Base-by-base conservation (phyloP, 2,113 vertebrate genomes). In the Pseudopodoces humilis region DNA sequence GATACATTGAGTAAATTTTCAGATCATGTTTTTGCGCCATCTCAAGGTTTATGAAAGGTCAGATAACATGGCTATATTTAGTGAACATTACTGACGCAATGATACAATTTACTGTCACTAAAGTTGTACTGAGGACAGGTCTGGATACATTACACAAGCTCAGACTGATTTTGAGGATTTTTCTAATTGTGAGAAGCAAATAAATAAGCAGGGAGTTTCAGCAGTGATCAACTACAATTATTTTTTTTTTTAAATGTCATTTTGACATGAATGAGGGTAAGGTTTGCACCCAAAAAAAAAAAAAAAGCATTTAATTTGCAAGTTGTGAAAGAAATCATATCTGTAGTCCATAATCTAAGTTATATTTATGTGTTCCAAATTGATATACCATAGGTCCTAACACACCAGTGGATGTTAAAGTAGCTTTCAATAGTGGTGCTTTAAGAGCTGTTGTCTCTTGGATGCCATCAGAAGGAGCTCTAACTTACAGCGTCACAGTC, bases 381-480 rank as follows among this genome's bases (percentile, higher is more conserved):
- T 93, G 68, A 71, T 80, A 18, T 6, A 7, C 69, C 7, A 0
- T 58, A 98, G 98, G 98, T 94, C 98, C 98, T 59, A 69, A 20
- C 5, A 58, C 96, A 43, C 98, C 98, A n/a, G 93, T 7, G 52
- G 94, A 97, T 83, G 76, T 98, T 52, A 96, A 96, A 87, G 97
- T 98, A 24, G 75, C 90, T 91, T 96, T 97, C 58, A 81, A 91
- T 7, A 92, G 96, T 7, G 97, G 90, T 21, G 69, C 98, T 58
- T 92, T 97, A 55, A 97, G 95, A 60, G 95, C 98, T 2, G 22
- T 55, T 27, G 96, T 99, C 75, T 98, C 97, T 20, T 99, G 98
- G 98, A 28, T 77, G 22, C 86, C 62, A 2, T 83, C 98, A 30
- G 98, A 97, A 82, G 99, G 99, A 50, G 98, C 98, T 23, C 92